phyloP scores from a whole-genome alignment of 2,113 vertebrate species.

The Glaucidium brasilianum region DNA sequence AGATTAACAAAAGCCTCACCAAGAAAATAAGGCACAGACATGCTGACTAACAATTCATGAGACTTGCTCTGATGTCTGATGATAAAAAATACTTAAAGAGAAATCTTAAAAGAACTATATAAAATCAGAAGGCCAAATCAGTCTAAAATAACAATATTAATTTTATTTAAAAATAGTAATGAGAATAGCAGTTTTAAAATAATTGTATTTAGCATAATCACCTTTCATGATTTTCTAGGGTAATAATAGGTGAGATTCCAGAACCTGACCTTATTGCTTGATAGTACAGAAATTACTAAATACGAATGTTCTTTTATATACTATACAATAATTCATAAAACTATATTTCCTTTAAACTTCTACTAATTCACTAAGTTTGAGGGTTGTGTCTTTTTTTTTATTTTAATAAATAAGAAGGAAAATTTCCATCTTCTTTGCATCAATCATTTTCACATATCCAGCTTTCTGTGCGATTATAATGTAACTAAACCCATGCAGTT shows the following conservation, averaged over 20 bases:
- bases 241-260: background rate
- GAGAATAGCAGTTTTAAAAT: background rate
- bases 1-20: constrained; percentile 25
- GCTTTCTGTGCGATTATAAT: background rate
- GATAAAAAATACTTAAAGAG: constrained; percentile 33
- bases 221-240: background rate
- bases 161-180: background rate
- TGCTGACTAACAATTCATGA: constrained; percentile 20
- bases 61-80: constrained; percentile 1
- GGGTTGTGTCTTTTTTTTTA: background rate
- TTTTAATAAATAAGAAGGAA: background rate
- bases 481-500: background rate
- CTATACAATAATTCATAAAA: background rate
- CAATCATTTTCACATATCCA: background rate
- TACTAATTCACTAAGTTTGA: background rate
- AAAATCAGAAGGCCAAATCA: constrained; percentile 28
- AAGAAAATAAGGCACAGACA: constrained; percentile 13
- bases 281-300: background rate
- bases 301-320: background rate
- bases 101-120: constrained; percentile 42
- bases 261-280: background rate
- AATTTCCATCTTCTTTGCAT: background rate
- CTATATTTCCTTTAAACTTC: background rate
- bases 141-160: background rate
- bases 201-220: background rate